phyloP scores from a whole-genome alignment of 2,113 vertebrate species.

The Callospermophilus lateralis region DNA sequence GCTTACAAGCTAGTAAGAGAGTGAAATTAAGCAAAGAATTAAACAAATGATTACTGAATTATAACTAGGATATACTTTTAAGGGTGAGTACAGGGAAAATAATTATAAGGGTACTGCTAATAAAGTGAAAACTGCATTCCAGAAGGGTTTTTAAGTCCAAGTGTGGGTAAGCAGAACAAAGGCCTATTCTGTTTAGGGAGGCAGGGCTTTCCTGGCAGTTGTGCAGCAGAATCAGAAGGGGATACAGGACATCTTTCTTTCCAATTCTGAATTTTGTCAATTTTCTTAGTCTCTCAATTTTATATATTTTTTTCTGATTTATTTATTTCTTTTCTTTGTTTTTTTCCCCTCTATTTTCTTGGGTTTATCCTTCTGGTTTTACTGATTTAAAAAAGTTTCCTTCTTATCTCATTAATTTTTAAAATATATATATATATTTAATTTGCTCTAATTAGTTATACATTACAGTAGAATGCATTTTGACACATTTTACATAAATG shows the following conservation, averaged over 20 bases:
- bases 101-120: neutral
- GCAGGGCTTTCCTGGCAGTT: neutral
- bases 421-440: too few species aligned
- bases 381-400: neutral
- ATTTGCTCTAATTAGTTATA: too few species aligned
- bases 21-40: neutral
- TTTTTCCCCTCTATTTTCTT: neutral
- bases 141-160: neutral
- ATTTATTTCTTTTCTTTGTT: neutral
- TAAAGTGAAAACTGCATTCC: neutral
- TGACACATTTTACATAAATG: too few species aligned
- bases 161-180: neutral
- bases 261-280: neutral
- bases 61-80: neutral
- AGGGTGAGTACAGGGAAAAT: neutral
- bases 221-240: neutral
- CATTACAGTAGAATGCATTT: too few species aligned
- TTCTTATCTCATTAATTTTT: neutral
- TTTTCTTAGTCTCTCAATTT: neutral
- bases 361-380: neutral
- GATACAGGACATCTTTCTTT: neutral
- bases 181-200: neutral
- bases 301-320: neutral
- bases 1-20: neutral
- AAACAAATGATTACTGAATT: neutral